Evolutionary conservation across 2,797 vertebrate genomes (phyloP).

Genomic region (Triplophysa bombifrons): DNA sequence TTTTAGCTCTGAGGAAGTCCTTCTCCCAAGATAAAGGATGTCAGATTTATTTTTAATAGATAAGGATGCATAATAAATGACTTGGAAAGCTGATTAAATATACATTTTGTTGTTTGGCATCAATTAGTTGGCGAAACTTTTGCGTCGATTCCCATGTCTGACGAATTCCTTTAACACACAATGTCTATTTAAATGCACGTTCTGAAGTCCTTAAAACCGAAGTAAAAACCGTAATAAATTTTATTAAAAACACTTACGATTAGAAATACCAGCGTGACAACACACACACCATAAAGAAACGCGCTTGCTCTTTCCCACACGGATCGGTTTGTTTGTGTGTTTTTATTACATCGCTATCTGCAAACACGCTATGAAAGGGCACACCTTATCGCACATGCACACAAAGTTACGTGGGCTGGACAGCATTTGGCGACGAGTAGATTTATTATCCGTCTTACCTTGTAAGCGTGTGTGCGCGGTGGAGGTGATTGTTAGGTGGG

Average conservation of each 20-base stretch:
- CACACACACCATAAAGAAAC: slow-evolving; percentile 1
- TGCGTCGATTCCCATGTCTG: neutral
- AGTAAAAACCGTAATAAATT: neutral
- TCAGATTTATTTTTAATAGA: slow-evolving; percentile 14
- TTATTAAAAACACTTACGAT: neutral
- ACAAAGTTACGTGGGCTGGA: slow-evolving; percentile 52
- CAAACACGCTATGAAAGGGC: slow-evolving; percentile 52
- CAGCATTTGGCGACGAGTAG: slow-evolving; percentile 49
- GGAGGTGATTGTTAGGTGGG: slow-evolving; percentile 37
- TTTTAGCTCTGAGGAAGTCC: neutral
- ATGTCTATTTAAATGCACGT: neutral
- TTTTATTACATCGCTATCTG: slow-evolving; percentile 59
- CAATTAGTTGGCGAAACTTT: neutral
- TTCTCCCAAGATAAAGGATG: slow-evolving; percentile 7
- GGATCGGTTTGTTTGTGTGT: slow-evolving; percentile 20
- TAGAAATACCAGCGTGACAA: slow-evolving; percentile 1
- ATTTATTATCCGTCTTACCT: slow-evolving; percentile 53
- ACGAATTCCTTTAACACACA: neutral
- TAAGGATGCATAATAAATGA: neutral
- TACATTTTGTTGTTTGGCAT: neutral
- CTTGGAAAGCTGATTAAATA: neutral
- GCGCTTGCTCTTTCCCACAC: slow-evolving; percentile 21
- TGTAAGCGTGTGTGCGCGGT: neutral
- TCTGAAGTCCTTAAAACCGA: no score
- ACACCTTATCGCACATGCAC: slow-evolving; percentile 41